Percentiles rank a stretch among this genome's conserved stretches.
Evolutionary conservation across 1,140 invertebrate genomes (phyloP).

Genomic region (Drosophila sp.): DNA sequence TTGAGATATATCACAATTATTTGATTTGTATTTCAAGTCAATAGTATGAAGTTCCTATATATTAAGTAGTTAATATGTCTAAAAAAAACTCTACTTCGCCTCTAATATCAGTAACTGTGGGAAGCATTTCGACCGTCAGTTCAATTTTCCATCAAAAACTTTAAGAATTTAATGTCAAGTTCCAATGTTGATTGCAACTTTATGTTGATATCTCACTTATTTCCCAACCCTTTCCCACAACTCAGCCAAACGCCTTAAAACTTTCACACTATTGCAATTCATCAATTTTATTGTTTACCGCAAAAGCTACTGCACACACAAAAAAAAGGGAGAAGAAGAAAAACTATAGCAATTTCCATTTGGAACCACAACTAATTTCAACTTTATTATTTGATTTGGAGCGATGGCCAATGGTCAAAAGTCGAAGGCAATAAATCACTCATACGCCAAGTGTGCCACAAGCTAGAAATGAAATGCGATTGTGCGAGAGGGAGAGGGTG

Average conservation of each 20-base stretch:
- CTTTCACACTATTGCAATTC: slow-evolving; percentile 51
- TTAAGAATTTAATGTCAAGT: background rate
- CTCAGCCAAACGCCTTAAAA: slow-evolving; percentile 14
- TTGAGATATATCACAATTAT: too few species aligned
- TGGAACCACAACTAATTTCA: slow-evolving; percentile 76
- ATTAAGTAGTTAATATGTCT: too few species aligned
- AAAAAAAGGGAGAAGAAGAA: background rate
- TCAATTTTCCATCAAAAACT: background rate
- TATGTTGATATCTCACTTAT: slow-evolving; percentile 4
- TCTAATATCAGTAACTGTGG: too few species aligned
- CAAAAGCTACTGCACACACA: slow-evolving; percentile 14
- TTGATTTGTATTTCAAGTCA: too few species aligned
- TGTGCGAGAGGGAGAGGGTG: background rate
- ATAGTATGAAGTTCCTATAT: too few species aligned
- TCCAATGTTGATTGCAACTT: slow-evolving; percentile 8
- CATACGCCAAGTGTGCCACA: slow-evolving; percentile 66
- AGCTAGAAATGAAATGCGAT: slow-evolving; percentile 30
- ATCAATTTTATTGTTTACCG: slow-evolving; percentile 66
- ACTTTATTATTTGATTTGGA: slow-evolving; percentile 74
- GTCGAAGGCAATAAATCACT: slow-evolving; percentile 71
- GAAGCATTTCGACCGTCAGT: too few species aligned
- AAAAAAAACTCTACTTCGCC: too few species aligned
- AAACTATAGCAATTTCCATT: slow-evolving; percentile 75
- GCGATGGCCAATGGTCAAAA: slow-evolving; percentile 47
- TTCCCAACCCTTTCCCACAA: background rate